Evolutionary conservation across 1,140 invertebrate species (phyloP).

Genomic region (Lordiphosa mommai): DNA sequence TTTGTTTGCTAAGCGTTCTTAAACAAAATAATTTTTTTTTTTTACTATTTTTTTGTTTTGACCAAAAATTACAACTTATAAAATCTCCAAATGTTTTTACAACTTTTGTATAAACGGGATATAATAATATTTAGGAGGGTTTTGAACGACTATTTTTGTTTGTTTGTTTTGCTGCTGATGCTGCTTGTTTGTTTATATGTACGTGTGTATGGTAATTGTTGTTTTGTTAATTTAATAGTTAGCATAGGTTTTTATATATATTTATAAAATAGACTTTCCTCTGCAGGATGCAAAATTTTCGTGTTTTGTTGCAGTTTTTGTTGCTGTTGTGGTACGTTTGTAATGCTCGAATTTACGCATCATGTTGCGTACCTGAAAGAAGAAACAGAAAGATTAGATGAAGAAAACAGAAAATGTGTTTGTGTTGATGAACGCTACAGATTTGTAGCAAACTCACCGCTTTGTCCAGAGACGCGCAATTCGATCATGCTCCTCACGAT

Average conservation of each 20-base stretch:
- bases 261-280: conserved; percentile 68
- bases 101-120: conserved; percentile 33
- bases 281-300: conserved; percentile 65
- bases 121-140: conserved; percentile 13
- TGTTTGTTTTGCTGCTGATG: conserved; percentile 26
- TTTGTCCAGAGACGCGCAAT: conserved; percentile 99
- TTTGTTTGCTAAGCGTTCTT: conserved; percentile 17
- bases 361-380: conserved; percentile 73
- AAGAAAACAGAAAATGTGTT: no score
- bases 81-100: conserved; percentile 37
- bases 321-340: conserved; percentile 50
- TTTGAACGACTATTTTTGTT: conserved; percentile 27
- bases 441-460: conserved; percentile 89
- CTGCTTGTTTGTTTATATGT: conserved; percentile 26
- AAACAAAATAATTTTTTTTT: conserved; percentile 15
- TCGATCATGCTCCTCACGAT: conserved; percentile 98
- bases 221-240: conserved; percentile 67
- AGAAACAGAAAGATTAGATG: not conserved
- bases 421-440: not conserved
- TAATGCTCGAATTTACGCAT: conserved; percentile 65
- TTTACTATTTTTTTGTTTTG: not conserved
- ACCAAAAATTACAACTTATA: conserved; percentile 19
- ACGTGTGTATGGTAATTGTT: conserved; percentile 35
- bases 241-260: conserved; percentile 68
- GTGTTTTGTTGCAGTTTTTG: conserved; percentile 58